These are phyloP conservation scores for Drosophila burlai DNA, from an alignment of 1,140 invertebrate species.

Conservation along the genomic window DNA sequence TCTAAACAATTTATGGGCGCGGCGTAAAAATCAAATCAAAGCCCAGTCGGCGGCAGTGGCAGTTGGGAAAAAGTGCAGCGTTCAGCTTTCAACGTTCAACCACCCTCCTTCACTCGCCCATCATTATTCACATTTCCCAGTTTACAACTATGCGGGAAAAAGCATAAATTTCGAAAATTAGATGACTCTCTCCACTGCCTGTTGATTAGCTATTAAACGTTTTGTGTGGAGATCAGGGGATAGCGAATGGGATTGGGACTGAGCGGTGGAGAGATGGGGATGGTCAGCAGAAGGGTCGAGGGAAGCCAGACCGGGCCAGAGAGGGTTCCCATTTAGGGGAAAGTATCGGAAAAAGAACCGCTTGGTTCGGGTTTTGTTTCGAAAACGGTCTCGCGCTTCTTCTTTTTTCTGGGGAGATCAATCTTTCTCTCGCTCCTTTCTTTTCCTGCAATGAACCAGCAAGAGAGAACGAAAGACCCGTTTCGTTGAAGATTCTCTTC, in stretches of 20 bases:
- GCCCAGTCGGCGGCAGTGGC: conserved; percentile 25
- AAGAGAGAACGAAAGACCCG: background rate
- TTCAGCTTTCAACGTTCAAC: conserved; percentile 48
- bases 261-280: background rate
- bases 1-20: conserved; percentile 85
- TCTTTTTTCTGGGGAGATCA: too few relatives aligned
- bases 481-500: background rate
- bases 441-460: too few relatives aligned
- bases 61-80: conserved; percentile 77
- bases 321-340: too few relatives aligned
- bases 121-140: conserved; percentile 77
- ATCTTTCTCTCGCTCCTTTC: too few relatives aligned
- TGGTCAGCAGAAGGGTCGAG: background rate
- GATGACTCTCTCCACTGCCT: conserved; percentile 35
- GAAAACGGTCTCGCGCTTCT: too few relatives aligned
- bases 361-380: too few relatives aligned
- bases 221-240: conserved; percentile 41
- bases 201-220: conserved; percentile 63
- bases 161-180: conserved; percentile 82
- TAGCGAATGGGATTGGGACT: background rate
- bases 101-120: background rate
- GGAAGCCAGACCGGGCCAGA: background rate
- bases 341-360: background rate
- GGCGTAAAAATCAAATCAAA: conserved; percentile 85
- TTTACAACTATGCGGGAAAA: conserved; percentile 83